Evolutionary conservation across 2,888 invertebrate genomes (phyloP).

Genomic region (Aspidiotus rigidus): DNA sequence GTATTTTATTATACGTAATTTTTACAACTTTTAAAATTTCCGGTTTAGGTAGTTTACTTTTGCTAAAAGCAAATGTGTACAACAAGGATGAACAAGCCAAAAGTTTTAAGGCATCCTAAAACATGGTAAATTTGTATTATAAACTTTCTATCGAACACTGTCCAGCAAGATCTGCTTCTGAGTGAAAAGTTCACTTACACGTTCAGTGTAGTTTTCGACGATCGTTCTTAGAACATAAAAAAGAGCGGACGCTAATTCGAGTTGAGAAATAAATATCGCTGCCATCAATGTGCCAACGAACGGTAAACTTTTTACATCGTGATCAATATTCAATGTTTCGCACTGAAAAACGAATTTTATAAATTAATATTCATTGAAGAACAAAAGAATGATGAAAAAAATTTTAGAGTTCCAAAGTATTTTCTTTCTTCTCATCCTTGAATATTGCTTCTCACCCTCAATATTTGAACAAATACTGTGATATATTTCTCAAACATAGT

Average conservation of each 20-base stretch:
- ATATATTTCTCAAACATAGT: too few relatives aligned
- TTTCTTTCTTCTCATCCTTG: background rate
- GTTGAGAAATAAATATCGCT: slow-evolving; percentile 18
- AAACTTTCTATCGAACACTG: too few relatives aligned
- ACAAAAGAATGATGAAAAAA: background rate
- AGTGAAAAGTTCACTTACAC: background rate
- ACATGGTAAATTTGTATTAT: background rate
- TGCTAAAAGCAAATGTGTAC: slow-evolving; percentile 20
- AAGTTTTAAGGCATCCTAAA: slow-evolving; percentile 19
- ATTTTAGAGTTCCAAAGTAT: background rate
- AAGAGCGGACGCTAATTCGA: slow-evolving; percentile 23
- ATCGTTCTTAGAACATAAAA: slow-evolving; percentile 19
- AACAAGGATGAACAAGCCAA: slow-evolving; percentile 18
- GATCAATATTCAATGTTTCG: slow-evolving; percentile 26
- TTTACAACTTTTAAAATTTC: slow-evolving; percentile 28
- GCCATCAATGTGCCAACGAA: slow-evolving; percentile 18
- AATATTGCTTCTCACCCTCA: background rate
- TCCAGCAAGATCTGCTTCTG: too few relatives aligned
- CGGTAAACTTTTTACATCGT: slow-evolving; percentile 22
- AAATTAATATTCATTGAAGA: background rate
- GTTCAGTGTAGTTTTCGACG: slow-evolving; percentile 15
- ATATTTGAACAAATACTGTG: background rate
- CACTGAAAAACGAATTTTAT: slow-evolving; percentile 16
- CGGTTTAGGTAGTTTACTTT: slow-evolving; percentile 16
- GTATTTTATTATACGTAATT: slow-evolving; percentile 17